A percentile compares a stretch with the other conserved stretches of the same genome.
phyloP scores from a whole-genome alignment of 1,140 invertebrate species.

The Drosophila nasuta region DNA sequence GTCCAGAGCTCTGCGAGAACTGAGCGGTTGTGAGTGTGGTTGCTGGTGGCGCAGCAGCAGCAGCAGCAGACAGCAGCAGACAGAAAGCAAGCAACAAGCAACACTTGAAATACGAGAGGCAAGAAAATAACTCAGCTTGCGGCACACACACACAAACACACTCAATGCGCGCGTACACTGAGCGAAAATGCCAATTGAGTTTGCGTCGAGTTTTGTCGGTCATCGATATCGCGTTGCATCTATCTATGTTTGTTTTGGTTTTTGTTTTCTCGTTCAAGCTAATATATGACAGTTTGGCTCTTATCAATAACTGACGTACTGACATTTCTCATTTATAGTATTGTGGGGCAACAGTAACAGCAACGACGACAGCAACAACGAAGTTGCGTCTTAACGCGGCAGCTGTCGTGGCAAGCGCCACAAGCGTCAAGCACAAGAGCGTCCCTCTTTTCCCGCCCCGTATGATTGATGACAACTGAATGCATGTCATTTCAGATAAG shows the following conservation, averaged over 20 bases:
- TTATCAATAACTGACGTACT: constrained; percentile 32
- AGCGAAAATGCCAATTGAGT: constrained; percentile 25
- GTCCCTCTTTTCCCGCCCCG: neutral
- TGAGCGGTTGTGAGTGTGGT: constrained; percentile 27
- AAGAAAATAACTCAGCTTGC: constrained; percentile 47
- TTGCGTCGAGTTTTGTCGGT: neutral
- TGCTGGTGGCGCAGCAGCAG: neutral
- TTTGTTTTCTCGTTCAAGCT: constrained; percentile 4
- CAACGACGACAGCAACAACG: neutral
- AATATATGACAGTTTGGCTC: constrained; percentile 24
- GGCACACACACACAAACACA: constrained; percentile 1
- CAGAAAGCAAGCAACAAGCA: constrained; percentile 40
- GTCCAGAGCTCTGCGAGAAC: constrained; percentile 49
- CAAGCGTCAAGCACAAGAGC: constrained; percentile 9
- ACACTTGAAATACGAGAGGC: constrained; percentile 49
- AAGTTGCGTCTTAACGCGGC: neutral
- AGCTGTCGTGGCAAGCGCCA: constrained; percentile 13
- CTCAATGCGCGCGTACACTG: constrained; percentile 28
- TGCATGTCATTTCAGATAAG: constrained; percentile 47
- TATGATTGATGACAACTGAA: constrained; percentile 49
- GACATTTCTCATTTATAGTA: constrained; percentile 13
- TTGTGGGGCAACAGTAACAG: constrained; percentile 26
- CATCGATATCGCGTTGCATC: constrained; percentile 13
- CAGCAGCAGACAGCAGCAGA: neutral
- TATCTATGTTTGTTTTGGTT: constrained; percentile 1